Percentiles rank a stretch among this genome's conserved stretches.
These are phyloP conservation scores for Dromius quadrimaculatus DNA, from an alignment of 2,888 invertebrate species.

Conservation along the genomic window DNA sequence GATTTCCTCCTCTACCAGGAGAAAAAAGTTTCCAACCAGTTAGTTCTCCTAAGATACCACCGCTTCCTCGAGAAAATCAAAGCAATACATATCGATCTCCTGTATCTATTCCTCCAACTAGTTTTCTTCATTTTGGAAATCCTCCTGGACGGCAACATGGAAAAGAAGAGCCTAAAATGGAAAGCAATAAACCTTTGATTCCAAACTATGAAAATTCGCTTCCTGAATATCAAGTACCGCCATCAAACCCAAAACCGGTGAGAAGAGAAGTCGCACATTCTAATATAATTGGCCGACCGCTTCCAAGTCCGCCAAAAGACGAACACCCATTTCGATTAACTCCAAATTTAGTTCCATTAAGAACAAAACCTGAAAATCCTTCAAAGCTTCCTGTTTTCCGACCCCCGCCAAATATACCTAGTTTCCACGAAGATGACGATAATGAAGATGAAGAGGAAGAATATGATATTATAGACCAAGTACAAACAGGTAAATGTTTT, in stretches of 20 bases:
- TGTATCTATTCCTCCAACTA: constrained; percentile 3
- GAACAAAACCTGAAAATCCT: neutral
- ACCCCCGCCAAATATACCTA: neutral
- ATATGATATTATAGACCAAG: constrained; percentile 33
- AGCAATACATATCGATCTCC: neutral
- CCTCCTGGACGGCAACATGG: too few species aligned
- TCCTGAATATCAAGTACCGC: neutral
- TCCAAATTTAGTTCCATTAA: constrained; percentile 8
- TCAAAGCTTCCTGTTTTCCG: neutral
- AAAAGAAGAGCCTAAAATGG: too few species aligned
- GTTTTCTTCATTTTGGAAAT: neutral
- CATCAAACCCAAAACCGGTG: constrained; percentile 2
- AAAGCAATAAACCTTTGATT: too few species aligned
- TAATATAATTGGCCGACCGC: constrained; percentile 1
- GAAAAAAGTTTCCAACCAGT: neutral
- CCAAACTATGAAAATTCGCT: neutral
- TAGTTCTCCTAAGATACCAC: too few species aligned
- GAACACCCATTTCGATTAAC: constrained; percentile 13
- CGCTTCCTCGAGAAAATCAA: neutral
- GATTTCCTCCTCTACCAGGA: neutral
- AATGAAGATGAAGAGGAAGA: constrained; percentile 37
- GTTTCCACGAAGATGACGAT: neutral
- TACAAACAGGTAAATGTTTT: constrained; percentile 20
- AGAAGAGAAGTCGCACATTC: neutral
- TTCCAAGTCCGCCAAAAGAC: constrained; percentile 13